Conservation (phyloP, 2,888 invertebrate genomes). For the Ischnura elegans region DNA sequence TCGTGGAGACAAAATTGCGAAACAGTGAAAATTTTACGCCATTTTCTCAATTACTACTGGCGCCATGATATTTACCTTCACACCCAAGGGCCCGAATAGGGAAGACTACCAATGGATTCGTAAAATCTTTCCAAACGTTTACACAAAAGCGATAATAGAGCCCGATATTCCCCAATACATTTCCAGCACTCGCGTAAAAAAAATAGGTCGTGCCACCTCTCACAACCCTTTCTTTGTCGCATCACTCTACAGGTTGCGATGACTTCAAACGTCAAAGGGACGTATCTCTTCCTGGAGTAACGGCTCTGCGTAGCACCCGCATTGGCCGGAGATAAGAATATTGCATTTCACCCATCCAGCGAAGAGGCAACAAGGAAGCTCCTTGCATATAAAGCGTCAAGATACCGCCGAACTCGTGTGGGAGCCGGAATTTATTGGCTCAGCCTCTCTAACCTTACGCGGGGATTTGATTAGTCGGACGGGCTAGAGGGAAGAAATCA, state of each 20-base stretch:
- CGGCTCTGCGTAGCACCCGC: neutral
- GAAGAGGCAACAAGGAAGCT: neutral
- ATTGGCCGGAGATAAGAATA: conserved; percentile 8
- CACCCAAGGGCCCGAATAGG: neutral
- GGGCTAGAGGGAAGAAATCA: neutral
- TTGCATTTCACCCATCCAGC: conserved; percentile 1
- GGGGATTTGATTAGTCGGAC: neutral
- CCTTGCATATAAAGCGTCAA: neutral
- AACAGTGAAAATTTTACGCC: neutral
- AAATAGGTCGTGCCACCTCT: neutral
- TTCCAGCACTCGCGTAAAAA: neutral
- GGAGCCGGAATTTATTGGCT: neutral
- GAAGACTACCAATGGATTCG: neutral
- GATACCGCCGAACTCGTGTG: neutral
- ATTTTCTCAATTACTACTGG: neutral
- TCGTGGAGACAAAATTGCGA: neutral
- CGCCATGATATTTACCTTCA: neutral
- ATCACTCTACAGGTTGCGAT: conserved; percentile 1
- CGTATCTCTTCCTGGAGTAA: neutral
- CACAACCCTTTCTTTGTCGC: neutral
- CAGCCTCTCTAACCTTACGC: neutral
- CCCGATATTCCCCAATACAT: neutral
- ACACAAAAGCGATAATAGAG: neutral
- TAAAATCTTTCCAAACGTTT: neutral
- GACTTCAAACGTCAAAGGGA: neutral